Percentiles rank a stretch among this genome's conserved stretches.
These are phyloP conservation scores for Drosophila affinis DNA, from an alignment of 2,888 invertebrate species.

Conservation along the genomic window DNA sequence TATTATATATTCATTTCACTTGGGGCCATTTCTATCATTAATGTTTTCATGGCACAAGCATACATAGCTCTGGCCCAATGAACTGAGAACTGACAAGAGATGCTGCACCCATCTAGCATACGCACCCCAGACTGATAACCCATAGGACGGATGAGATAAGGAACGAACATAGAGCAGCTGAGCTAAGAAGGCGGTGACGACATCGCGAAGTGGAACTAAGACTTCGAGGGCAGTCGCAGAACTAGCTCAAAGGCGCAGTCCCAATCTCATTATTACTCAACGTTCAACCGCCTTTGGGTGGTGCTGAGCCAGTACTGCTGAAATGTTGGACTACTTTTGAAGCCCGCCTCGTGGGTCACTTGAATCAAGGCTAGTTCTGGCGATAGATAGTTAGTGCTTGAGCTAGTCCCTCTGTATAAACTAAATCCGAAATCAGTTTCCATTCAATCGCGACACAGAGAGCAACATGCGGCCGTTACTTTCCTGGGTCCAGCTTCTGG, in stretches of 20 bases:
- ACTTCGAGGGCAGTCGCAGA: conserved; percentile 6
- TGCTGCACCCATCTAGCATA: conserved; percentile 9
- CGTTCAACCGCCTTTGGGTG: background rate
- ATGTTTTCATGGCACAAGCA: conserved; percentile 23
- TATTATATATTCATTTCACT: background rate
- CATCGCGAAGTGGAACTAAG: conserved; percentile 36
- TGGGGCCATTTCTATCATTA: background rate
- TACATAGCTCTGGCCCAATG: conserved; percentile 6
- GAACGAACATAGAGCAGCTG: background rate
- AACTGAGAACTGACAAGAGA: background rate
- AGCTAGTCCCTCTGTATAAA: conserved; percentile 62
- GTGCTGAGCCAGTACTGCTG: background rate
- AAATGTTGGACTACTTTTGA: conserved; percentile 2
- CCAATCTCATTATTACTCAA: background rate
- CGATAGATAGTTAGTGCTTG: conserved; percentile 59
- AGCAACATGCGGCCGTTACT: conserved; percentile 59
- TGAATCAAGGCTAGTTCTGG: conserved; percentile 27
- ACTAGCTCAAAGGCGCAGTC: background rate
- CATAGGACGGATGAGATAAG: conserved; percentile 35
- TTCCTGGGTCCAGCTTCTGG: conserved; percentile 10
- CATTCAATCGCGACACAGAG: conserved; percentile 44
- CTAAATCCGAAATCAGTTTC: conserved; percentile 57
- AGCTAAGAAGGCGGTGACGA: conserved; percentile 29
- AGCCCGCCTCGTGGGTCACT: conserved; percentile 21
- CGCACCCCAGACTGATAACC: conserved; percentile 15